Conservation (phyloP, 2,113 vertebrate genomes). For the Microcebus jonahi region DNA sequence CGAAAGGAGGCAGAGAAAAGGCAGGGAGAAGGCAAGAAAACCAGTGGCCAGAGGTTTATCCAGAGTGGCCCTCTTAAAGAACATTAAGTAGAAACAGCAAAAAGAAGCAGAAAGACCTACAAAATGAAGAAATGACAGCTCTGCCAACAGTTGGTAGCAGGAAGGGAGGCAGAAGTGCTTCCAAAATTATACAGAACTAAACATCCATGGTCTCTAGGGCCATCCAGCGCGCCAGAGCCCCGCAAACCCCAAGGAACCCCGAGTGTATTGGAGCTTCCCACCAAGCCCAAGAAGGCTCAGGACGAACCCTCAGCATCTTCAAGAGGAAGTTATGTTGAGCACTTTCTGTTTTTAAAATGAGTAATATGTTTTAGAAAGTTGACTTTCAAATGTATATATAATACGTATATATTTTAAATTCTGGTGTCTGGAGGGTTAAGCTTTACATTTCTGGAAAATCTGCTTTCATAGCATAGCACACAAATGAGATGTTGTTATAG, state of each 20-base stretch:
- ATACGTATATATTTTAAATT: neutral
- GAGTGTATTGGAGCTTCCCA: neutral
- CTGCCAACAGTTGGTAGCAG: neutral
- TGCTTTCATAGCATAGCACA: neutral
- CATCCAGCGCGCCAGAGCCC: neutral
- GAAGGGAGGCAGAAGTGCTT: neutral
- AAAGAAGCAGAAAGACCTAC: neutral
- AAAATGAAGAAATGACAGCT: neutral
- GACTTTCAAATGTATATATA: neutral
- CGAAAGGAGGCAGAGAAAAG: neutral
- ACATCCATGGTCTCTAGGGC: neutral
- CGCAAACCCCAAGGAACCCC: neutral
- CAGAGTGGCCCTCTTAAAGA: neutral
- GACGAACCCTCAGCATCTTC: neutral
- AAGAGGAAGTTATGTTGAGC: neutral
- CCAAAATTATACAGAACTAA: neutral
- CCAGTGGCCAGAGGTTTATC: neutral
- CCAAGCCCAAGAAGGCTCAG: neutral
- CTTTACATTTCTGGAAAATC: conserved; percentile 12
- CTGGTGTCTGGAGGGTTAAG: neutral
- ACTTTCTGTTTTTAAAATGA: neutral
- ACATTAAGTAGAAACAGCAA: neutral
- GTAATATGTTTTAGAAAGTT: neutral
- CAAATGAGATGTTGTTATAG: neutral
- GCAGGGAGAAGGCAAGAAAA: neutral